Conservation (phyloP, 2,888 invertebrate species). For the Acrocyrtus sp. region DNA sequence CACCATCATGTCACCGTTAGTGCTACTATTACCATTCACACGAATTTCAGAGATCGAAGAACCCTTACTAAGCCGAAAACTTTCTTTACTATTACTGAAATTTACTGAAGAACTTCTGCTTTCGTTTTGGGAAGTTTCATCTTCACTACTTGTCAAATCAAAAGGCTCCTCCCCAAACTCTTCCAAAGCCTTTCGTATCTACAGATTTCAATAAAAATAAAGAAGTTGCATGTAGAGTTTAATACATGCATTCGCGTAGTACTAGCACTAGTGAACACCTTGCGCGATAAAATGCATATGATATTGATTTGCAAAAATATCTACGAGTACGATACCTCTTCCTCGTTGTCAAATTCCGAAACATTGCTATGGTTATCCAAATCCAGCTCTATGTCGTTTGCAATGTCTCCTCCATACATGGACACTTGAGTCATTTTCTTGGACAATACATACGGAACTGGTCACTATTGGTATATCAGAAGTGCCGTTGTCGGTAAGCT, state of each 20-base stretch:
- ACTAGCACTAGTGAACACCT: no score
- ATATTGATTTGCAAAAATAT: not conserved
- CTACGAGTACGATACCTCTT: conserved; percentile 6
- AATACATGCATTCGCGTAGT: no score
- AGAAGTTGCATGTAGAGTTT: no score
- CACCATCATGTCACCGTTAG: not conserved
- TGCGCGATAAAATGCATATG: no score
- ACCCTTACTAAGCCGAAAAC: conserved; percentile 29
- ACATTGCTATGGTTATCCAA: conserved; percentile 21
- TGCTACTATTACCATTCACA: conserved; percentile 11
- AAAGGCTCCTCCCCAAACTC: conserved; percentile 53
- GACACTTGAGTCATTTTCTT: conserved; percentile 38
- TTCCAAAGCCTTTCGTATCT: conserved; percentile 53
- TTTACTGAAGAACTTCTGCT: conserved; percentile 30
- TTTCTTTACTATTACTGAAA: conserved; percentile 21
- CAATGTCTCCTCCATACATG: conserved; percentile 12
- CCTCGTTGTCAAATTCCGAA: conserved; percentile 11
- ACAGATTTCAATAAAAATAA: not conserved
- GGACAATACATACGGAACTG: not conserved
- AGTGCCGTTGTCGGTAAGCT: not conserved
- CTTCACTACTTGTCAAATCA: conserved; percentile 47
- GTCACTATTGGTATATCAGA: not conserved
- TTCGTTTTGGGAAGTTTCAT: conserved; percentile 25
- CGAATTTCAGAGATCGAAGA: not conserved
- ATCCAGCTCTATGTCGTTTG: conserved; percentile 31